Evolutionary conservation across 2,113 vertebrate genomes (phyloP).

Genomic region (Grallaria varia): DNA sequence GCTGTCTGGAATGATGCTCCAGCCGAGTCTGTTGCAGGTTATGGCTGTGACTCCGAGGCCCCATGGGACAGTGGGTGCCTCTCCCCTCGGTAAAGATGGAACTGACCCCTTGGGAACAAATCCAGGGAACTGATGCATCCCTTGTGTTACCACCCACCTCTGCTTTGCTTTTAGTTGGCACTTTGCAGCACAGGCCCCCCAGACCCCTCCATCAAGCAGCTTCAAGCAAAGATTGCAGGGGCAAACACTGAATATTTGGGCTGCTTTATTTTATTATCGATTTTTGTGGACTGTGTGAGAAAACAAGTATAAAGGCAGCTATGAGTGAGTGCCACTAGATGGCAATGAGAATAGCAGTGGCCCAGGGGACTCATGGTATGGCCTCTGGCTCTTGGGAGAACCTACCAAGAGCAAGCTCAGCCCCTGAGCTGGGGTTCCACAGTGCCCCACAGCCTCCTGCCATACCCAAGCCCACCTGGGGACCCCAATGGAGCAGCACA

Average conservation of each 20-base stretch:
- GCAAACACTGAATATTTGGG: background rate
- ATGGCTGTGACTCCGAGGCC: background rate
- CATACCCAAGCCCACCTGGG: fast-evolving
- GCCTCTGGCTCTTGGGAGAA: background rate
- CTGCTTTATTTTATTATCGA: background rate
- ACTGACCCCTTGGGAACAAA: background rate
- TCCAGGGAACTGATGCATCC: background rate
- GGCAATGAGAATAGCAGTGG: background rate
- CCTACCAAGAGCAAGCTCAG: fast-evolving
- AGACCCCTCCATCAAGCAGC: fast-evolving
- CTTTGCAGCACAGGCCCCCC: fast-evolving
- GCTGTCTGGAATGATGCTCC: background rate
- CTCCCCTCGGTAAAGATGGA: fast-evolving
- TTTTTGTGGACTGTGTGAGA: background rate
- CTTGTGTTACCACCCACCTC: background rate
- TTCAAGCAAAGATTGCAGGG: fast-evolving
- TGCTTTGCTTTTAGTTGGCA: background rate
- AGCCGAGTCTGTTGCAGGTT: background rate
- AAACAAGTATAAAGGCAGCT: background rate
- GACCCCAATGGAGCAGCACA: background rate
- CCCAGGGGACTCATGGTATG: background rate
- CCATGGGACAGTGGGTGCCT: fast-evolving
- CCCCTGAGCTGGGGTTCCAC: background rate
- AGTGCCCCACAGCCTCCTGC: background rate
- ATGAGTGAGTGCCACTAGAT: background rate